Conservation (phyloP, 2,113 vertebrate genomes). For the Ictidomys tridecemlineatus region DNA sequence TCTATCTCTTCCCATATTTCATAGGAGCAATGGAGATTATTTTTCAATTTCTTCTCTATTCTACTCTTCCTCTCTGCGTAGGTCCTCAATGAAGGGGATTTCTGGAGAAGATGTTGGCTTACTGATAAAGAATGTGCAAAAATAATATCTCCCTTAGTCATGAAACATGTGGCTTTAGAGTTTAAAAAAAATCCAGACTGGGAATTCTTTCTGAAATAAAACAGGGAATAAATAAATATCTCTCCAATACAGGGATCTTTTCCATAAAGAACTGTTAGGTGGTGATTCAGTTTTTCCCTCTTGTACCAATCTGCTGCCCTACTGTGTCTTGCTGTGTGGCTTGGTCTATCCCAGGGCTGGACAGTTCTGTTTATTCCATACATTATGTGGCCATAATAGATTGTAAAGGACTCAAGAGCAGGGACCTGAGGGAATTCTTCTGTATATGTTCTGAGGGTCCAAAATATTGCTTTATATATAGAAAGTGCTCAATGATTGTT, state of each 20-base stretch:
- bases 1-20: neutral
- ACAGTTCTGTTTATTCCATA: neutral
- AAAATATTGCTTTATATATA: neutral
- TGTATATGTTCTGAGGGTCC: neutral
- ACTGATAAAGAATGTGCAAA: neutral
- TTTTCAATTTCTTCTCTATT: neutral
- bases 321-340: neutral
- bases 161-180: neutral
- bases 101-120: neutral
- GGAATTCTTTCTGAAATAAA: conserved; percentile 37
- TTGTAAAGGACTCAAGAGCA: conserved; percentile 3
- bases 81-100: neutral
- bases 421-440: neutral
- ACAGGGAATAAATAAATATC: neutral
- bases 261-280: neutral
- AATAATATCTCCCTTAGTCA: neutral
- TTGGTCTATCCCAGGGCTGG: neutral
- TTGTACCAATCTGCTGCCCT: neutral
- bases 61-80: neutral
- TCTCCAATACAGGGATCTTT: neutral
- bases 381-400: neutral
- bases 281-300: neutral
- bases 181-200: neutral
- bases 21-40: neutral
- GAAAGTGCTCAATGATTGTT: neutral